Conservation (phyloP, 2,113 vertebrate species). For the Nothoprocta pentlandii region DNA sequence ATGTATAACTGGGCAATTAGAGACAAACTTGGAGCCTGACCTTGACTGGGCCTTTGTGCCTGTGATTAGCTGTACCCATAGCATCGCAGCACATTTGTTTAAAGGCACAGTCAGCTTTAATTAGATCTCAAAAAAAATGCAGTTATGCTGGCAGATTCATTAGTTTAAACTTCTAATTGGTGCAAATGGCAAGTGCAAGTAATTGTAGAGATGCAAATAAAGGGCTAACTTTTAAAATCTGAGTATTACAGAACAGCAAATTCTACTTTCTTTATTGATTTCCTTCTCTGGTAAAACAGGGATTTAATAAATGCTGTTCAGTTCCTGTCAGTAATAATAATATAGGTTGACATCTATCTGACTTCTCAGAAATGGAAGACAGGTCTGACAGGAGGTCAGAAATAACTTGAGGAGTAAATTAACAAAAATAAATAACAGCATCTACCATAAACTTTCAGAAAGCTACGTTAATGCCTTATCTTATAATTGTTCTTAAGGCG, state of each 20-base stretch:
- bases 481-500: neutral
- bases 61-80: slow-evolving; percentile 55
- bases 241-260: neutral
- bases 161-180: neutral
- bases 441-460: neutral
- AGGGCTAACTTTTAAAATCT: neutral
- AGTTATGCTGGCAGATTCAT: neutral
- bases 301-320: neutral
- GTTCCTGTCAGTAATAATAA: neutral
- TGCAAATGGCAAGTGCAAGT: neutral
- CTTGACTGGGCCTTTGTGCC: slow-evolving; percentile 66
- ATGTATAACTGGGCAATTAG: slow-evolving; percentile 69
- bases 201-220: neutral
- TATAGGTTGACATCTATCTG: neutral
- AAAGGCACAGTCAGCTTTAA: slow-evolving; percentile 47
- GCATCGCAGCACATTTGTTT: slow-evolving; percentile 52
- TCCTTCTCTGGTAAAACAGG: neutral
- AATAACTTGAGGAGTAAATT: neutral
- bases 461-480: neutral
- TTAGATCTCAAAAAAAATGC: neutral
- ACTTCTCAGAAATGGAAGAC: neutral
- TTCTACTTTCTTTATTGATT: neutral
- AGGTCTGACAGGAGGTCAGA: neutral
- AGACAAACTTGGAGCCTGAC: slow-evolving; percentile 56
- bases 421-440: neutral